Conservation (phyloP, 2,113 vertebrate genomes). For the Cynoglossus semilaevis region DNA sequence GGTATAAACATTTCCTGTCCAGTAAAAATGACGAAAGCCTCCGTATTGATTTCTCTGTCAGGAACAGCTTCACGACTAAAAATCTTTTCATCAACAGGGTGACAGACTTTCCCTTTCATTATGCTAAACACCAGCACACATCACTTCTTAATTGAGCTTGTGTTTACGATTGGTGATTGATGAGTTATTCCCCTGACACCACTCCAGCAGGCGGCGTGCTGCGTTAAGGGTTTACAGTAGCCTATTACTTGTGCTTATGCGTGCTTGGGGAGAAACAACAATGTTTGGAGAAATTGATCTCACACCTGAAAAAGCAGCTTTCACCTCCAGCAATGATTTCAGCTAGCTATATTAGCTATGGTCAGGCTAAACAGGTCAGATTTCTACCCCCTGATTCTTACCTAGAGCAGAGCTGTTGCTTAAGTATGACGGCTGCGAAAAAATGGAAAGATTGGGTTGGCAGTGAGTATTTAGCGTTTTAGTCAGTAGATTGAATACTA, state of each 20-base stretch:
- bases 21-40: constrained; percentile 1
- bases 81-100: constrained; percentile 31
- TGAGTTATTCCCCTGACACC: constrained; percentile 47
- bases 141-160: constrained; percentile 50
- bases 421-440: constrained; percentile 12
- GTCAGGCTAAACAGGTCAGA: constrained; percentile 38
- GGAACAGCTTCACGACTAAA: constrained; percentile 24
- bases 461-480: constrained; percentile 30
- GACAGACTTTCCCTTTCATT: constrained; percentile 47
- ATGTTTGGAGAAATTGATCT: constrained; percentile 33
- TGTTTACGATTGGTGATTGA: constrained; percentile 51
- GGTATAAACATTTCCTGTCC: background rate
- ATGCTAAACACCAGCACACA: constrained; percentile 40
- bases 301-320: constrained; percentile 44
- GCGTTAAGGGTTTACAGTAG: constrained; percentile 35
- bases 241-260: constrained; percentile 35
- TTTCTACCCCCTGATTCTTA: constrained; percentile 37
- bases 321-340: constrained; percentile 9
- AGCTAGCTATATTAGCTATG: constrained; percentile 20
- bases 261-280: constrained; percentile 6
- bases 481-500: constrained; percentile 22
- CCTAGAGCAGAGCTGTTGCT: constrained; percentile 23
- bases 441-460: constrained; percentile 4
- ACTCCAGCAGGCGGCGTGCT: constrained; percentile 23
- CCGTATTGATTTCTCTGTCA: constrained; percentile 10